Evolutionary conservation across 2,113 vertebrate genomes (phyloP).

Genomic region (Geococcyx californianus): DNA sequence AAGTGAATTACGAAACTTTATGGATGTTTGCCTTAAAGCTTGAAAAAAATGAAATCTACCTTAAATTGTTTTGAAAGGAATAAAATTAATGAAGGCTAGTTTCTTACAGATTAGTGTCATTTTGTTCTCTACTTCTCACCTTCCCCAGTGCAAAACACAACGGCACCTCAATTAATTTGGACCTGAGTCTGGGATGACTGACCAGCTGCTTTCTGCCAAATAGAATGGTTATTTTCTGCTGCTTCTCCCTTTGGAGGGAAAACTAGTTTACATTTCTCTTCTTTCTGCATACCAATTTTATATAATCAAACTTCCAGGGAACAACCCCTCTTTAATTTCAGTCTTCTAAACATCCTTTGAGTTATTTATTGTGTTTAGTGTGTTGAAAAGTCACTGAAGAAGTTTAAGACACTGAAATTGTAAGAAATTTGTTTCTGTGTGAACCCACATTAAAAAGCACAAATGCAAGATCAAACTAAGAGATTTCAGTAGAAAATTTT

Average conservation of each 20-base stretch:
- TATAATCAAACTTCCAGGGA: background rate
- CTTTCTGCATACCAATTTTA: background rate
- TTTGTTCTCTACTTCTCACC: background rate
- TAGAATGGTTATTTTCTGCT: background rate
- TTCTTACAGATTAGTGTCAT: background rate
- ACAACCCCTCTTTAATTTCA: background rate
- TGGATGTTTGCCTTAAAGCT: background rate
- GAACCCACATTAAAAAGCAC: background rate
- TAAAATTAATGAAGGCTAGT: background rate
- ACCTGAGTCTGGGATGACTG: background rate
- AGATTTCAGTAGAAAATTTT: background rate
- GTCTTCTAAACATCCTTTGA: background rate
- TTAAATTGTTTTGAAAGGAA: background rate
- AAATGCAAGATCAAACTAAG: background rate
- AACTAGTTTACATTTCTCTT: background rate
- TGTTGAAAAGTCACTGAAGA: background rate
- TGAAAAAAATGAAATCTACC: too few relatives aligned
- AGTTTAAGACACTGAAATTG: background rate
- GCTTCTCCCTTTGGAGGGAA: background rate
- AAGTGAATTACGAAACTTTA: background rate
- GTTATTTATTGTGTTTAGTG: background rate
- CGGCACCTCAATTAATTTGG: background rate
- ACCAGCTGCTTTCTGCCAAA: background rate
- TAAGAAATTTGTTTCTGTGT: background rate
- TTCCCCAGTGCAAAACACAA: background rate